These are phyloP conservation scores for Pomacea canaliculata DNA, from an alignment of 2,888 invertebrate genomes.

Conservation along the genomic window DNA sequence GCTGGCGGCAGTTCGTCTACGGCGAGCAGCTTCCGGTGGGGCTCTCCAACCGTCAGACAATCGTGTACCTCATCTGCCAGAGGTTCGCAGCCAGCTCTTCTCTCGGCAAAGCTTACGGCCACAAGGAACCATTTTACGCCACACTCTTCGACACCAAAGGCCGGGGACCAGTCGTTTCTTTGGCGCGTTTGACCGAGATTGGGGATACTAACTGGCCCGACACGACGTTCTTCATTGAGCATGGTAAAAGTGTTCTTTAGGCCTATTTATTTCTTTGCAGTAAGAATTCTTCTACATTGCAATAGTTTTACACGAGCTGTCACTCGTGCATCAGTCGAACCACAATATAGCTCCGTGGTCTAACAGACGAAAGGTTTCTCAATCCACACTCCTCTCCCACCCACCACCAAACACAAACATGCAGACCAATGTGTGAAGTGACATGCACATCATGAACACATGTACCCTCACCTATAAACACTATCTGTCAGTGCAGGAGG, in stretches of 20 bases:
- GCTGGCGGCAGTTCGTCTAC: constrained; percentile 55
- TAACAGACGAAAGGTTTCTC: too few relatives aligned
- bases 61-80: constrained; percentile 57
- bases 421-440: too few relatives aligned
- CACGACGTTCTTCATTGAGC: constrained; percentile 53
- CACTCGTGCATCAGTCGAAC: too few relatives aligned
- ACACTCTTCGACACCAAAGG: constrained; percentile 51
- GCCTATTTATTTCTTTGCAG: too few relatives aligned
- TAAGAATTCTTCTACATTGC: neutral
- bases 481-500: too few relatives aligned
- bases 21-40: constrained; percentile 50
- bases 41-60: constrained; percentile 42
- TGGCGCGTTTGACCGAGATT: constrained; percentile 45
- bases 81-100: constrained; percentile 46
- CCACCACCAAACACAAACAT: too few relatives aligned
- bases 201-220: constrained; percentile 54
- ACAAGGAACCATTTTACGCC: constrained; percentile 45
- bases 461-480: too few relatives aligned
- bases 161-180: constrained; percentile 49
- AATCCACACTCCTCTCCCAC: too few relatives aligned
- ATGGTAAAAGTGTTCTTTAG: constrained; percentile 38
- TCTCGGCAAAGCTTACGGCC: constrained; percentile 44
- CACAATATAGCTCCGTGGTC: too few relatives aligned
- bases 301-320: neutral
- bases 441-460: too few relatives aligned